A percentile compares a stretch with the other conserved stretches of the same genome.
Evolutionary conservation across 2,113 vertebrate species (phyloP).

Genomic region (Shinisaurus crocodilurus): DNA sequence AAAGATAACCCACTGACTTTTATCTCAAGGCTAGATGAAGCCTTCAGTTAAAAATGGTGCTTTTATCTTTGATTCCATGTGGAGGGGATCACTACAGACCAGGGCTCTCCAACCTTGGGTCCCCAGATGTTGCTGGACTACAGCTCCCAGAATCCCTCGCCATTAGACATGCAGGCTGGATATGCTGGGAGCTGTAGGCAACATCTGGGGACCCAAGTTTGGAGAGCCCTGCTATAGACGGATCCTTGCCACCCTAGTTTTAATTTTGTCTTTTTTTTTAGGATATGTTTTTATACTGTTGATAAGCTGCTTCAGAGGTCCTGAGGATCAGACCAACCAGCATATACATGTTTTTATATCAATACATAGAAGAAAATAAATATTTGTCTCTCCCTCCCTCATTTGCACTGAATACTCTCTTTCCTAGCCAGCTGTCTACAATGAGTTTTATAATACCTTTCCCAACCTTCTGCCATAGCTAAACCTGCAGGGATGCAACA

Average conservation of each 20-base stretch:
- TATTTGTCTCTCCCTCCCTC: background rate
- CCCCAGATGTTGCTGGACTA: no score
- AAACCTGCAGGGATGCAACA: background rate
- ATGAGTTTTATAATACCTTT: background rate
- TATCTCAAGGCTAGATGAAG: no score
- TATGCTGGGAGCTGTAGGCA: no score
- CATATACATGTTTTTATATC: background rate
- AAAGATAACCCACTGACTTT: no score
- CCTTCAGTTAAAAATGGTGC: no score
- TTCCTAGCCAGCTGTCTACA: background rate
- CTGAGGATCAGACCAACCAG: background rate
- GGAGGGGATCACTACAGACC: no score
- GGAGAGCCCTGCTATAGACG: background rate
- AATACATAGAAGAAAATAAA: background rate
- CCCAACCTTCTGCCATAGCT: background rate
- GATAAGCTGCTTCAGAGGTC: background rate
- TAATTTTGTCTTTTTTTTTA: background rate
- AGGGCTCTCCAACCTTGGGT: no score
- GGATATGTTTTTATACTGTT: background rate
- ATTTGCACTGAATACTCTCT: background rate
- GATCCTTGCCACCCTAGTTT: background rate
- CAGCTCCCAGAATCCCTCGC: no score
- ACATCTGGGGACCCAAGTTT: no score
- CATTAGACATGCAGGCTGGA: no score
- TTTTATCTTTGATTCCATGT: background rate